These are phyloP conservation scores for Mobula birostris DNA, from an alignment of 2,113 vertebrate genomes.

Conservation along the genomic window DNA sequence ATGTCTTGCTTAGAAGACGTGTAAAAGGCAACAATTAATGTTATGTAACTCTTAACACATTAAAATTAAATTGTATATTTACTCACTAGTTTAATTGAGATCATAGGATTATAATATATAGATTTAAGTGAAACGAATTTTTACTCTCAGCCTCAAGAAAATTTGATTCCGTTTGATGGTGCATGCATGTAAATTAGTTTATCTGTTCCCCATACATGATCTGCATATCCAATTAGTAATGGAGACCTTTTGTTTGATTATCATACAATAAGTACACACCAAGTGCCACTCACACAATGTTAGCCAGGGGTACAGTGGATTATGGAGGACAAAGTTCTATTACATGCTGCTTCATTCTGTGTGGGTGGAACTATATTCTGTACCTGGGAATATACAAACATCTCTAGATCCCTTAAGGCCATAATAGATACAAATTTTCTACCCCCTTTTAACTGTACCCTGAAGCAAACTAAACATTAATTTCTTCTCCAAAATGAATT, in stretches of 20 bases:
- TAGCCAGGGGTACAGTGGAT: background rate
- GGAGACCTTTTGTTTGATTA: background rate
- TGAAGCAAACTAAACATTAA: background rate
- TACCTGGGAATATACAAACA: background rate
- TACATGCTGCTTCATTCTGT: background rate
- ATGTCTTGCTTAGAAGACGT: background rate
- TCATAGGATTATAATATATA: background rate
- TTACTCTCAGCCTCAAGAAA: background rate
- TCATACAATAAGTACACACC: background rate
- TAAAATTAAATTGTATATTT: background rate
- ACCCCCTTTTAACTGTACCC: background rate
- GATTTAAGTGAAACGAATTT: background rate
- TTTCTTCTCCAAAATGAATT: background rate
- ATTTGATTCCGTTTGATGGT: background rate
- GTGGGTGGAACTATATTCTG: slow-evolving; percentile 1
- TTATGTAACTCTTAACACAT: background rate
- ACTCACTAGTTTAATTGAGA: background rate
- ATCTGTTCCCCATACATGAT: background rate
- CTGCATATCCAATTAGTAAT: background rate
- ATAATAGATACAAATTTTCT: slow-evolving; percentile 2
- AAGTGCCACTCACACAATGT: background rate
- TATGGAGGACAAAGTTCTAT: background rate
- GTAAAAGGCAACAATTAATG: background rate
- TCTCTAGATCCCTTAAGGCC: background rate
- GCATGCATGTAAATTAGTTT: background rate